phyloP scores from a whole-genome alignment of 2,888 invertebrate species.

The Dioctria linearis region DNA sequence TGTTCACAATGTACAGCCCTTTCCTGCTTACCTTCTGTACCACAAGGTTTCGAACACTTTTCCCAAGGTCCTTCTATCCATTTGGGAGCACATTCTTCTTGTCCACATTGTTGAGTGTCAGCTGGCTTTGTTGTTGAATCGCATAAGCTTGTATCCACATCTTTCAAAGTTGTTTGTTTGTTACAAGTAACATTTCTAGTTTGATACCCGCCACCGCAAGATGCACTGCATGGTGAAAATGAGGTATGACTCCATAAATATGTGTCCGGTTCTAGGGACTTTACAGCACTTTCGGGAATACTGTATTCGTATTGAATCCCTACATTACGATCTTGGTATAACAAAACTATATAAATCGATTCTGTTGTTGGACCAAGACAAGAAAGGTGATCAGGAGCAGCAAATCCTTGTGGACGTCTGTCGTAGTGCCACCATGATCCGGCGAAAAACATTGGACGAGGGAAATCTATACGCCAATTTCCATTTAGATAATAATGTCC shows the following conservation, averaged over 20 bases:
- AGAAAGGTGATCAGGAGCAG: constrained; percentile 87
- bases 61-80: constrained; percentile 88
- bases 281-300: constrained; percentile 81
- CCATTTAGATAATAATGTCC: constrained; percentile 94
- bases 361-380: constrained; percentile 93
- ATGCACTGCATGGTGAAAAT: constrained; percentile 85
- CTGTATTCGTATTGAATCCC: constrained; percentile 93
- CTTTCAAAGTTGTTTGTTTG: constrained; percentile 79
- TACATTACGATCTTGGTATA: constrained; percentile 87
- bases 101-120: constrained; percentile 80
- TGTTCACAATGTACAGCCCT: constrained; percentile 86
- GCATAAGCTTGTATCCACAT: constrained; percentile 84
- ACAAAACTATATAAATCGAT: constrained; percentile 85
- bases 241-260: constrained; percentile 84
- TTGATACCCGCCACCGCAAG: constrained; percentile 93
- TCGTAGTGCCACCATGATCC: constrained; percentile 92
- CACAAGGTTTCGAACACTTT: constrained; percentile 87
- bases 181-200: constrained; percentile 86
- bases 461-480: constrained; percentile 94
- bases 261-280: constrained; percentile 78
- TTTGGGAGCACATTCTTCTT: constrained; percentile 82
- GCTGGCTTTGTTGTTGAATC: constrained; percentile 82
- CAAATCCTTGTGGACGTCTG: constrained; percentile 83
- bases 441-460: constrained; percentile 83
- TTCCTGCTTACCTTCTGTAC: constrained; percentile 80